These are phyloP conservation scores for Hypercompe scribonia DNA, from an alignment of 2,888 invertebrate species.

Conservation along the genomic window DNA sequence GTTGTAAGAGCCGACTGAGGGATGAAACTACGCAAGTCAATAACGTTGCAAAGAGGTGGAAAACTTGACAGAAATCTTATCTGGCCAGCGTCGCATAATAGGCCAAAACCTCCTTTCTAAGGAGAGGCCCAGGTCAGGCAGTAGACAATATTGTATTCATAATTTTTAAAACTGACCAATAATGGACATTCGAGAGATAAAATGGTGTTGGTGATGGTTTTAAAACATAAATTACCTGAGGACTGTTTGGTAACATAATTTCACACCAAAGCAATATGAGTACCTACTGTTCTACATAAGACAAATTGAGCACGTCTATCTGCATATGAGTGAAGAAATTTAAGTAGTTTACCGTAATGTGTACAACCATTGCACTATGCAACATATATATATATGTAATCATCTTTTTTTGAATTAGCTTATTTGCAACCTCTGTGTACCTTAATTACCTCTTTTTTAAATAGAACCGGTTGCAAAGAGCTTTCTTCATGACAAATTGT, in stretches of 20 bases:
- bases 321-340: not conserved
- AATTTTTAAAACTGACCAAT: no score
- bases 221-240: not conserved
- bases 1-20: no score
- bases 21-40: no score
- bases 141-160: no score
- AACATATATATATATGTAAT: constrained; percentile 2
- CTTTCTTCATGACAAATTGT: not conserved
- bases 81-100: no score
- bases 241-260: not conserved
- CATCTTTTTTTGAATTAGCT: not conserved
- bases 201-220: no score
- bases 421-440: constrained; percentile 8
- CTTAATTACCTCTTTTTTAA: not conserved
- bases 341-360: constrained; percentile 5
- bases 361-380: not conserved
- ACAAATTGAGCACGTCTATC: not conserved
- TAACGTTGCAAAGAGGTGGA: no score
- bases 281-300: not conserved
- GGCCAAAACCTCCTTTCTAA: no score
- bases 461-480: not conserved
- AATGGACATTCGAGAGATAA: no score
- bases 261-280: not conserved
- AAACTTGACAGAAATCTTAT: no score
- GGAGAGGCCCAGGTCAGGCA: no score